Percentiles rank a stretch among this genome's conserved stretches.
Evolutionary conservation across 2,797 vertebrate genomes (phyloP).

Genomic region (Peromyscus aztecus): DNA sequence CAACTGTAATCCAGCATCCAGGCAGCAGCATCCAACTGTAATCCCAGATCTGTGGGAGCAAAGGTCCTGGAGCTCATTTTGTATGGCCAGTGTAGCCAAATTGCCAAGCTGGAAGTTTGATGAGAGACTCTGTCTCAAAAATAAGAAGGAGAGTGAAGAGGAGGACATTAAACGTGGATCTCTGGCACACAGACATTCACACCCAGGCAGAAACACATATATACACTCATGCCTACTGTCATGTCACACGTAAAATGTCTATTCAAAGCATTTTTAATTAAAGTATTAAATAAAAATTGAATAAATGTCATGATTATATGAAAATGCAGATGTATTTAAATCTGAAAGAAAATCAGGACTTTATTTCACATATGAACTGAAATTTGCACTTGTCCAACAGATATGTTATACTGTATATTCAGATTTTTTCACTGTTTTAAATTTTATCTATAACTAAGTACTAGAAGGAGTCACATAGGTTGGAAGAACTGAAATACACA

Average conservation of each 20-base stretch:
- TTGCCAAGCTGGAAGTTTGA: not conserved
- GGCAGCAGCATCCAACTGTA: too few relatives aligned
- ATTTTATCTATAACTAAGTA: not conserved
- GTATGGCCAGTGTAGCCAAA: not conserved
- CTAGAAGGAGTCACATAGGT: not conserved
- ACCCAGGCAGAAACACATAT: not conserved
- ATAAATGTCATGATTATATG: not conserved
- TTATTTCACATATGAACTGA: not conserved
- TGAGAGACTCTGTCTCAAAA: not conserved
- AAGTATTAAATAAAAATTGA: not conserved
- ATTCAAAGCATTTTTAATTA: not conserved
- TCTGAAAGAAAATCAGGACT: not conserved
- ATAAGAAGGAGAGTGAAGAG: not conserved
- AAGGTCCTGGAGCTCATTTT: not conserved
- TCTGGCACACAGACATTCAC: not conserved
- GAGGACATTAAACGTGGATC: not conserved
- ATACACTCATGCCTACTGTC: not conserved
- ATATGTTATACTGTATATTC: not conserved
- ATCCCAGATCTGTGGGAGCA: not conserved
- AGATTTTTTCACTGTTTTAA: not conserved
- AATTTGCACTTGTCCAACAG: not conserved
- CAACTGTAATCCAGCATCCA: not conserved
- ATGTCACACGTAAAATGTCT: not conserved
- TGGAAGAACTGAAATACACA: constrained; percentile 21
- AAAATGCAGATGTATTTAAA: not conserved